These are phyloP conservation scores for Acanthosepion pharaonis DNA, from an alignment of 2,888 invertebrate genomes.

Conservation along the genomic window DNA sequence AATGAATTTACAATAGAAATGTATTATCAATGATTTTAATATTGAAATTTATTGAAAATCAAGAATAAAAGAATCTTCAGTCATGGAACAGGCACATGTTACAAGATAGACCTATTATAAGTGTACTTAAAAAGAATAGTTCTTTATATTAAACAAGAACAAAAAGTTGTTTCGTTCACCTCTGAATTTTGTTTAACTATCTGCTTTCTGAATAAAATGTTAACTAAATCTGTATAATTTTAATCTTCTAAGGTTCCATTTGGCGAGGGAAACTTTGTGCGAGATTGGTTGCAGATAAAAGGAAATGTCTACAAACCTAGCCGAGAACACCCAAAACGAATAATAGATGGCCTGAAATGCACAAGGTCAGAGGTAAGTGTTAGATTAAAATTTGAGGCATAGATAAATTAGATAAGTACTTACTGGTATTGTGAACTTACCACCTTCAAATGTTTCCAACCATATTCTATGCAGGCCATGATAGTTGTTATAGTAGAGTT, in stretches of 20 bases:
- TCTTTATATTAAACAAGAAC: neutral
- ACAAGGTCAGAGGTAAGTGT: constrained; percentile 80
- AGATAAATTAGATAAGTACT: neutral
- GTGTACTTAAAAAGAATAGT: too few species aligned
- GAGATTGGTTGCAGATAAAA: constrained; percentile 83
- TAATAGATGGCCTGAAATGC: constrained; percentile 84
- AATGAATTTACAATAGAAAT: too few species aligned
- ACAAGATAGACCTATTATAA: too few species aligned
- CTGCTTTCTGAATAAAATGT: neutral
- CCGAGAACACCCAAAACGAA: constrained; percentile 80
- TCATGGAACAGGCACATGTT: too few species aligned
- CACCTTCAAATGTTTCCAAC: too few species aligned
- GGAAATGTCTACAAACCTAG: constrained; percentile 83
- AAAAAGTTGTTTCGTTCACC: neutral
- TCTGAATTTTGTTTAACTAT: neutral
- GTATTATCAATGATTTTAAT: too few species aligned
- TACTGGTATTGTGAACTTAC: neutral
- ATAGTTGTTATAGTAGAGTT: too few species aligned
- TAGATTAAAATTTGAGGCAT: neutral
- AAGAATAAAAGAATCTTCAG: too few species aligned
- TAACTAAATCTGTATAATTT: neutral
- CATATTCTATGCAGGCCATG: too few species aligned
- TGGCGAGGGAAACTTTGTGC: constrained; percentile 86
- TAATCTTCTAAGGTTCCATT: constrained; percentile 83
- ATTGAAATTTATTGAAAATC: too few species aligned